These are phyloP conservation scores for Leuciscus idus DNA, from an alignment of 2,113 vertebrate genomes.

Conservation along the genomic window DNA sequence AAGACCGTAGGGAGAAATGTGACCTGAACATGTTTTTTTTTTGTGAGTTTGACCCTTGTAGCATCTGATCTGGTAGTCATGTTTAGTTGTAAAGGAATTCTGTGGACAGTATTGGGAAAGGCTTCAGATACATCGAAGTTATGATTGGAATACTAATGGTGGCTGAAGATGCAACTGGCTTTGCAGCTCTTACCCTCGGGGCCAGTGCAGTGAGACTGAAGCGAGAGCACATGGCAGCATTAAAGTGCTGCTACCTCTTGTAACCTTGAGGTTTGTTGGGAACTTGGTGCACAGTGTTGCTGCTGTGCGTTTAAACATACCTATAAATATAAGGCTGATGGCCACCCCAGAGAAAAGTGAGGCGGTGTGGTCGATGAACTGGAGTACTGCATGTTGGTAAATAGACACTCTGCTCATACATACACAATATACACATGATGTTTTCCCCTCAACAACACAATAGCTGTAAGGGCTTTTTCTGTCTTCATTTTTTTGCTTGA, in stretches of 20 bases:
- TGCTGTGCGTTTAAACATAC: neutral
- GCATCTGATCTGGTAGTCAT: constrained; percentile 16
- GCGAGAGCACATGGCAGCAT: constrained; percentile 11
- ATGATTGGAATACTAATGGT: constrained; percentile 45
- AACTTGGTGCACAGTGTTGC: neutral
- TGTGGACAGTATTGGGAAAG: constrained; percentile 7
- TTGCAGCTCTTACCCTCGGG: constrained; percentile 42
- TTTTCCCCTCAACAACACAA: neutral
- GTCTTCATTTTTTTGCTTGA: neutral
- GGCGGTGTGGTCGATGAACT: neutral
- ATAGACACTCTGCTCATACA: neutral
- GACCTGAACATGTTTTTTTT: neutral
- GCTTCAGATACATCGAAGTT: constrained; percentile 6
- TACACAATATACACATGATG: neutral
- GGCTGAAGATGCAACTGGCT: constrained; percentile 9
- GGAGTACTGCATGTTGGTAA: neutral
- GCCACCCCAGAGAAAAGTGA: constrained; percentile 20
- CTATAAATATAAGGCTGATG: constrained; percentile 29
- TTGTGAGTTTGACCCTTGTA: neutral
- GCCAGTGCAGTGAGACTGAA: constrained; percentile 48
- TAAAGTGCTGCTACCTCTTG: constrained; percentile 2
- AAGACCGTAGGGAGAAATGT: neutral
- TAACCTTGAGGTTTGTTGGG: constrained; percentile 10
- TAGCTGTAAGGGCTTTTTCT: neutral
- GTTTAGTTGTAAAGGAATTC: constrained; percentile 39